phyloP scores from a whole-genome alignment of 2,113 vertebrate genomes.

The Psilopsiagon aurifrons region DNA sequence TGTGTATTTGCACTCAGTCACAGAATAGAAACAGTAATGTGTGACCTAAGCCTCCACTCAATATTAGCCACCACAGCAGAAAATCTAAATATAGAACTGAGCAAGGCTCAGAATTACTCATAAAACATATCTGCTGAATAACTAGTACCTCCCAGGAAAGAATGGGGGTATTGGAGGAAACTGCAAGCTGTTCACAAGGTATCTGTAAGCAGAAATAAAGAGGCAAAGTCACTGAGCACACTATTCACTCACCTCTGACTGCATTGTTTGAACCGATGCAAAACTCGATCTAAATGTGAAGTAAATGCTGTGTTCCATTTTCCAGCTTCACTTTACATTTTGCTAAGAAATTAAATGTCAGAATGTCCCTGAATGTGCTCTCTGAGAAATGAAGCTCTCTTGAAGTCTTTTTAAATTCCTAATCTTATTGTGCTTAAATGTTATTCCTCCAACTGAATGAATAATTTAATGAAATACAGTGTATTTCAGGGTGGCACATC shows the following conservation, averaged over 20 bases:
- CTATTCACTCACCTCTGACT: neutral
- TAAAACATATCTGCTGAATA: constrained; percentile 24
- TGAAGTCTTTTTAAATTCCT: constrained; percentile 32
- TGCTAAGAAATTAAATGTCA: constrained; percentile 55
- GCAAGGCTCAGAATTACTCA: constrained; percentile 25
- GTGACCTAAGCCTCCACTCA: constrained; percentile 36
- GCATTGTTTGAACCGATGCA: neutral
- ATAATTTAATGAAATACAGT: neutral
- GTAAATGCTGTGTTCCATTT: constrained; percentile 26
- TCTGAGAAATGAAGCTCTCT: constrained; percentile 35
- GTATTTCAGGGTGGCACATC: neutral
- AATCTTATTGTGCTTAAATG: constrained; percentile 9
- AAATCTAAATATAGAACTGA: constrained; percentile 20
- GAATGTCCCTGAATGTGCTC: neutral
- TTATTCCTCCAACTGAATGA: constrained; percentile 16
- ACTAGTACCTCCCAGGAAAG: neutral
- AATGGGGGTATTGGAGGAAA: neutral
- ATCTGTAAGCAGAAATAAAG: neutral
- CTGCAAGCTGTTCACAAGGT: neutral
- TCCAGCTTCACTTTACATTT: neutral
- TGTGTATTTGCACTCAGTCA: neutral
- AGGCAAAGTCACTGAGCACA: neutral
- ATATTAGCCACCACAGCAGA: constrained; percentile 23
- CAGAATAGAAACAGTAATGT: neutral
- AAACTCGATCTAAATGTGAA: neutral